These are phyloP conservation scores for Discoglossus pictus DNA, from an alignment of 2,797 vertebrate species.

Conservation along the genomic window DNA sequence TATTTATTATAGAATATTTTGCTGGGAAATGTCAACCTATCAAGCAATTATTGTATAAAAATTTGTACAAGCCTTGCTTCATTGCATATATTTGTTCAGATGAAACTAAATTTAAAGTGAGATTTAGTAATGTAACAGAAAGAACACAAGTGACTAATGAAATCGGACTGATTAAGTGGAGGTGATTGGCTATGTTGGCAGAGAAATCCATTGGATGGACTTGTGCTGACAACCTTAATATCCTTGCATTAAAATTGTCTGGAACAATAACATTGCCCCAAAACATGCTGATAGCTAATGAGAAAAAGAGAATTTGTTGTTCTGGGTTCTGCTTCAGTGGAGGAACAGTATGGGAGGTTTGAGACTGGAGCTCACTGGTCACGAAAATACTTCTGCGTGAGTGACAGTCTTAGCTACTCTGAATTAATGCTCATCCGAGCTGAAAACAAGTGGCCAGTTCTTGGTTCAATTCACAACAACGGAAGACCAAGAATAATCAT, in stretches of 20 bases:
- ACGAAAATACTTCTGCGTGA: constrained; percentile 20
- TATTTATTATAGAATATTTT: too few relatives aligned
- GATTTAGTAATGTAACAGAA: too few relatives aligned
- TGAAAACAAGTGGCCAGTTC: constrained; percentile 29
- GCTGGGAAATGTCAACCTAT: too few relatives aligned
- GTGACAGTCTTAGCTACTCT: constrained; percentile 30
- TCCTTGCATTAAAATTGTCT: constrained; percentile 5
- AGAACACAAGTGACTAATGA: too few relatives aligned
- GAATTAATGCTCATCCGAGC: constrained; percentile 41
- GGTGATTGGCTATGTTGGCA: neutral
- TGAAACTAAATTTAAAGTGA: too few relatives aligned
- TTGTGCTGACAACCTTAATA: constrained; percentile 21
- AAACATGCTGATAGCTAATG: constrained; percentile 16
- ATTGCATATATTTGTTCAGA: too few relatives aligned
- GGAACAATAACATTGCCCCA: constrained; percentile 3
- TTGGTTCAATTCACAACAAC: constrained; percentile 27
- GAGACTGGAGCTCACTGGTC: neutral
- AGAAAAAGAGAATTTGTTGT: constrained; percentile 1
- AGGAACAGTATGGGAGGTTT: constrained; percentile 15
- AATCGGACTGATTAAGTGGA: constrained; percentile 8
- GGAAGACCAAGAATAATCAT: constrained; percentile 16
- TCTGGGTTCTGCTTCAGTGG: neutral
- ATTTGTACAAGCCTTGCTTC: too few relatives aligned
- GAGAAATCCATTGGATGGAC: constrained; percentile 17
- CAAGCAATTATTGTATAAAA: too few relatives aligned